Conservation (phyloP, 2,797 vertebrate genomes). For the Labroides dimidiatus region DNA sequence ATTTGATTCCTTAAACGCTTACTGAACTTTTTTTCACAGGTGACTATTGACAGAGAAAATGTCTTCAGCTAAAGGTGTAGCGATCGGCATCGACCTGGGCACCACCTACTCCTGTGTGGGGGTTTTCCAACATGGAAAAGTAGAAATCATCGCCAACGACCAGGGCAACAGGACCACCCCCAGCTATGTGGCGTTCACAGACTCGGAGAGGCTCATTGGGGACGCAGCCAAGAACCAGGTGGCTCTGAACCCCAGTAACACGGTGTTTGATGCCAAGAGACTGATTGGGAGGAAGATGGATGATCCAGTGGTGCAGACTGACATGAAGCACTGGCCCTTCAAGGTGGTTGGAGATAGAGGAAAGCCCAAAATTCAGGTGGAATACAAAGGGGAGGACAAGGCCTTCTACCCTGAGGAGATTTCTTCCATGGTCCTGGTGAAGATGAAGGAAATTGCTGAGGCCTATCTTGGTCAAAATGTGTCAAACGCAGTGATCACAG, state of each 20-base stretch:
- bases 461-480: slow-evolving; percentile 70
- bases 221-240: slow-evolving; percentile 78
- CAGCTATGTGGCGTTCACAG: slow-evolving; percentile 75
- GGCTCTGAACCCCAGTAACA: slow-evolving; percentile 76
- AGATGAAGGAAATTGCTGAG: slow-evolving; percentile 74
- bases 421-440: slow-evolving; percentile 71
- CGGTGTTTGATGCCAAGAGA: slow-evolving; percentile 76
- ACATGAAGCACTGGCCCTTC: slow-evolving; percentile 79
- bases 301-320: slow-evolving; percentile 63
- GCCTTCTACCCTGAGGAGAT: slow-evolving; percentile 70
- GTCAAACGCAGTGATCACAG: slow-evolving; percentile 65
- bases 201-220: slow-evolving; percentile 68
- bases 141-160: slow-evolving; percentile 76
- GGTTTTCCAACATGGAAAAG: slow-evolving; percentile 73
- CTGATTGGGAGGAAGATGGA: slow-evolving; percentile 72
- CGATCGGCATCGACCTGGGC: slow-evolving; percentile 73
- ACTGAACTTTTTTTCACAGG: not conserved
- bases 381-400: slow-evolving; percentile 69
- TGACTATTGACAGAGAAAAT: slow-evolving; percentile 18
- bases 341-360: slow-evolving; percentile 60
- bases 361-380: slow-evolving; percentile 67
- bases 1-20: not conserved
- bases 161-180: slow-evolving; percentile 76
- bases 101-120: slow-evolving; percentile 76
- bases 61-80: slow-evolving; percentile 55